Percentiles rank a stretch among this genome's conserved stretches.
phyloP scores from a whole-genome alignment of 2,888 invertebrate species.

The Thymelicus acteon region DNA sequence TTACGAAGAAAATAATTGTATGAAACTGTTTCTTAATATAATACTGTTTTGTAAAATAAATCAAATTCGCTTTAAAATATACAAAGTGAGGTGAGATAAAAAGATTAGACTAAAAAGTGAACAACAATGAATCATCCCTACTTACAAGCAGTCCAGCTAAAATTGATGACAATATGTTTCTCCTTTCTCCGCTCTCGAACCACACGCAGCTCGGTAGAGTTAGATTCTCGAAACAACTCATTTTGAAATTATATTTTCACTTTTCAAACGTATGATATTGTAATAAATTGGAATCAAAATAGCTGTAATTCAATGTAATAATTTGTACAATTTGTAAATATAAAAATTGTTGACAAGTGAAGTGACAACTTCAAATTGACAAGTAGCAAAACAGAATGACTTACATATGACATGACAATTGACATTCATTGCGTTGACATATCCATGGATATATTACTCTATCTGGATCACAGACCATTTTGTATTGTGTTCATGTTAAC shows the following conservation, averaged over 20 bases:
- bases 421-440: no score
- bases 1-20: no score
- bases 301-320: background rate
- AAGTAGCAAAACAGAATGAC: no score
- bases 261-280: background rate
- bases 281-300: background rate
- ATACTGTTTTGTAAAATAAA: no score
- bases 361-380: background rate
- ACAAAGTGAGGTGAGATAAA: background rate
- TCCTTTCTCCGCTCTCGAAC: constrained; percentile 93
- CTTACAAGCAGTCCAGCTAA: constrained; percentile 94
- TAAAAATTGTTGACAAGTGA: constrained; percentile 1
- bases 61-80: no score
- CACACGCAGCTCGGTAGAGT: constrained; percentile 91
- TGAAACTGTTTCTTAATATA: no score
- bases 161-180: constrained; percentile 94
- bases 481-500: no score
- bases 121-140: constrained; percentile 61
- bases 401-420: no score
- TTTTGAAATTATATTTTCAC: constrained; percentile 46
- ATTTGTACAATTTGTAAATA: constrained; percentile 19
- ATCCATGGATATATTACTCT: no score
- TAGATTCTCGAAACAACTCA: constrained; percentile 90
- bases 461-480: no score
- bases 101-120: background rate